A percentile compares a stretch with the other conserved stretches of the same genome.
phyloP scores from a whole-genome alignment of 2,888 invertebrate species.

The Portevinia maculata region DNA sequence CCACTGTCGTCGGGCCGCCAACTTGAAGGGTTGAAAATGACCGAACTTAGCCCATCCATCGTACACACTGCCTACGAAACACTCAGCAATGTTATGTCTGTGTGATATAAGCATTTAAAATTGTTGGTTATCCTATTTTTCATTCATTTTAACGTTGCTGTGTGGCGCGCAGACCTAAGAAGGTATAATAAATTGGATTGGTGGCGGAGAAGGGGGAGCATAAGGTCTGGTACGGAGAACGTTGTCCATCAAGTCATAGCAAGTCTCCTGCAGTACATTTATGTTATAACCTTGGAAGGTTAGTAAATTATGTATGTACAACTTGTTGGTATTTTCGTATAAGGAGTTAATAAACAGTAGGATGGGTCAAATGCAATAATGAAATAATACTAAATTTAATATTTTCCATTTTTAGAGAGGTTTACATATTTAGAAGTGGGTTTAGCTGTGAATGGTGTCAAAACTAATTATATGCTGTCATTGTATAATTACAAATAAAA shows the following conservation, averaged over 20 bases:
- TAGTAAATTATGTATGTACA: slow-evolving; percentile 22
- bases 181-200: background rate
- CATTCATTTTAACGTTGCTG: slow-evolving; percentile 31
- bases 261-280: slow-evolving; percentile 23
- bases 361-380: no score
- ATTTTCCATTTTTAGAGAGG: no score
- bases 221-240: background rate
- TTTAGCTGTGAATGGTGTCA: no score
- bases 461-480: no score
- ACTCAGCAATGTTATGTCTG: slow-evolving; percentile 26
- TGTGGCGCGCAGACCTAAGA: background rate
- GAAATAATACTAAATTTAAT: no score
- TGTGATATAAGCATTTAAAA: slow-evolving; percentile 38
- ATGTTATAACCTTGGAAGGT: slow-evolving; percentile 32
- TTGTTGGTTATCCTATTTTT: slow-evolving; percentile 52
- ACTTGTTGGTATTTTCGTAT: background rate
- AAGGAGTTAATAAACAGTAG: background rate
- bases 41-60: slow-evolving; percentile 2
- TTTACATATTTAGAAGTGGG: no score
- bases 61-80: slow-evolving; percentile 4
- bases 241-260: slow-evolving; percentile 30
- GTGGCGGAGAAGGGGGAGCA: background rate
- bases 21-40: slow-evolving; percentile 15
- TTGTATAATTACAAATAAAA: no score
- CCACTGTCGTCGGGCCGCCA: slow-evolving; percentile 11